These are phyloP conservation scores for Drepana falcataria DNA, from an alignment of 2,888 invertebrate species.

Conservation along the genomic window DNA sequence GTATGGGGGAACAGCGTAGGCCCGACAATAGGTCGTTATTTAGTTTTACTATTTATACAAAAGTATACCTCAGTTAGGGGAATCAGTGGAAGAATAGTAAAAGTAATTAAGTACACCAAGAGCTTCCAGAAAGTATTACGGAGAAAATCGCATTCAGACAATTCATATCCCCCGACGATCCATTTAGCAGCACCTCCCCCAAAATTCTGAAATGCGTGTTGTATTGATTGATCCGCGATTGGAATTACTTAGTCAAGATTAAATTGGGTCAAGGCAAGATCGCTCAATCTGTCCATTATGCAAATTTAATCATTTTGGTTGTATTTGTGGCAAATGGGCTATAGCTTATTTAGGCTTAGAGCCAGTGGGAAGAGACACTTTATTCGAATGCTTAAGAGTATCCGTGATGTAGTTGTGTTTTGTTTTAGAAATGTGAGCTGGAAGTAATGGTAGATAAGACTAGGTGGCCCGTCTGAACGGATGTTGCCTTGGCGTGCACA, in stretches of 20 bases:
- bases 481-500: constrained; percentile 6
- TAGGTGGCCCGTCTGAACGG: constrained; percentile 4
- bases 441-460: constrained; percentile 17
- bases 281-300: constrained; percentile 11
- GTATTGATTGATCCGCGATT: constrained; percentile 17
- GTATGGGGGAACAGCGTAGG: too few species aligned
- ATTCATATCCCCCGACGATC: not conserved
- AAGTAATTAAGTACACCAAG: too few species aligned
- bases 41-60: too few species aligned
- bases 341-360: not conserved
- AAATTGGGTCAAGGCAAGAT: constrained; percentile 20
- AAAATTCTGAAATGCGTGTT: constrained; percentile 3
- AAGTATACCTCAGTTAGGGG: too few species aligned
- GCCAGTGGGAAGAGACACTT: too few species aligned
- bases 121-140: too few species aligned
- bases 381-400: too few species aligned
- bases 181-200: not conserved
- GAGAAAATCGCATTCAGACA: not conserved
- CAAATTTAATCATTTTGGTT: constrained; percentile 9
- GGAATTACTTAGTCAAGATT: constrained; percentile 12
- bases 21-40: too few species aligned
- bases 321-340: not conserved
- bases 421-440: too few species aligned
- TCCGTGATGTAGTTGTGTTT: too few species aligned
- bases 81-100: too few species aligned